These are phyloP conservation scores for Globicephala melas DNA, from an alignment of 2,113 vertebrate genomes.

Conservation along the genomic window DNA sequence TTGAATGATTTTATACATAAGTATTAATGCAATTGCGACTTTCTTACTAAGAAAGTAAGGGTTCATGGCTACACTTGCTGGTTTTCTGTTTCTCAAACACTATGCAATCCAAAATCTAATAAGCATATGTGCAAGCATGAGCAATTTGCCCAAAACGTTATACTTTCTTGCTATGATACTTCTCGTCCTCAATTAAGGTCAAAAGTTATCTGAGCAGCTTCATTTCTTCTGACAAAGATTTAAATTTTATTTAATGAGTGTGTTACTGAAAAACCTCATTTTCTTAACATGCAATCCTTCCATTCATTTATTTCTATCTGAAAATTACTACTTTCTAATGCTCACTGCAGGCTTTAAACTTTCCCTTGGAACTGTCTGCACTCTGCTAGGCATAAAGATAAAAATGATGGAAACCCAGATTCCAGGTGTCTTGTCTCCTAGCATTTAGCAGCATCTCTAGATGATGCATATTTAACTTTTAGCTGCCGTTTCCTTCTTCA, in stretches of 20 bases:
- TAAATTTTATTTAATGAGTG: constrained; percentile 73
- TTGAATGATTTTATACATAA: constrained; percentile 75
- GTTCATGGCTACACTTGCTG: constrained; percentile 79
- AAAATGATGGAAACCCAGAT: neutral
- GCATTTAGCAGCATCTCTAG: neutral
- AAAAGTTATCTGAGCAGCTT: constrained; percentile 67
- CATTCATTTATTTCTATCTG: constrained; percentile 19
- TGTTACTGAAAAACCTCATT: constrained; percentile 50
- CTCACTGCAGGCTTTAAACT: neutral
- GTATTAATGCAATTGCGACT: constrained; percentile 80
- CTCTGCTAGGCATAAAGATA: neutral
- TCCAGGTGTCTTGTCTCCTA: neutral
- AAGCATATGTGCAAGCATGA: constrained; percentile 24
- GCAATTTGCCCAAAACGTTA: constrained; percentile 61
- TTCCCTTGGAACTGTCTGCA: neutral
- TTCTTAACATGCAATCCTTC: constrained; percentile 15
- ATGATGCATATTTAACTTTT: neutral
- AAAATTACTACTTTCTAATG: constrained; percentile 24
- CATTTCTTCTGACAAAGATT: constrained; percentile 65
- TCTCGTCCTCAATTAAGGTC: constrained; percentile 65
- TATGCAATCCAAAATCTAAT: constrained; percentile 67
- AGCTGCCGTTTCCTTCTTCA: neutral
- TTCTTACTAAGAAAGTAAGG: constrained; percentile 79
- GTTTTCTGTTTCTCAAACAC: constrained; percentile 68
- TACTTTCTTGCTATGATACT: constrained; percentile 59